Conservation (phyloP, 2,888 invertebrate genomes). For the Aphodius sticticus region DNA sequence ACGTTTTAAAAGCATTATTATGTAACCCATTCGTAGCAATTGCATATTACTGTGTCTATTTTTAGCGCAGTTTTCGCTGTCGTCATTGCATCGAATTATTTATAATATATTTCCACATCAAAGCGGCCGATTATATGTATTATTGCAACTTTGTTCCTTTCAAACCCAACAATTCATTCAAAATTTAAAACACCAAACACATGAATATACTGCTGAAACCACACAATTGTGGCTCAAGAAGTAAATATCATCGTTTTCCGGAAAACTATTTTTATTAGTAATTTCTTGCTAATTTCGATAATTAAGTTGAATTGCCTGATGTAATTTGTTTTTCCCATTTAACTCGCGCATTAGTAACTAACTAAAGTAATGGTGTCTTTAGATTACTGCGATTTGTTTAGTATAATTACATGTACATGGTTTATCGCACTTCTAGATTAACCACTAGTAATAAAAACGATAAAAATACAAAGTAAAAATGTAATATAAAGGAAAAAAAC, state of each 20-base stretch:
- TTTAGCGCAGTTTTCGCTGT: not conserved
- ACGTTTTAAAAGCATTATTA: not conserved
- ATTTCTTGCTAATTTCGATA: too few species aligned
- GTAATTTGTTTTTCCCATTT: too few species aligned
- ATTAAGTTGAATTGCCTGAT: too few species aligned
- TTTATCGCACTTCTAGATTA: not conserved
- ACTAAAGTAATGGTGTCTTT: not conserved
- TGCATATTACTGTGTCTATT: not conserved
- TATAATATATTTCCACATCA: conserved; percentile 4
- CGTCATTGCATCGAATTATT: not conserved
- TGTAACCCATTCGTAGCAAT: not conserved
- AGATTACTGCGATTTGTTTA: not conserved
- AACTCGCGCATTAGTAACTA: not conserved
- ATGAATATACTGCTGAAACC: too few species aligned
- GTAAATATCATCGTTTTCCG: too few species aligned
- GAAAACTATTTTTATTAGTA: too few species aligned
- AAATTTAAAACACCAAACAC: not conserved
- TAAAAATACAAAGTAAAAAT: conserved; percentile 4
- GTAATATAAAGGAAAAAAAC: not conserved
- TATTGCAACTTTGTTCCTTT: not conserved
- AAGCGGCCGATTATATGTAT: not conserved
- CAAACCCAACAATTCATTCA: not conserved
- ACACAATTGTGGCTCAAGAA: too few species aligned
- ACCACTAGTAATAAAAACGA: not conserved
- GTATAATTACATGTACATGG: not conserved